These are phyloP conservation scores for Tryphoninae sp. DNA, from an alignment of 2,888 invertebrate genomes.

Conservation along the genomic window DNA sequence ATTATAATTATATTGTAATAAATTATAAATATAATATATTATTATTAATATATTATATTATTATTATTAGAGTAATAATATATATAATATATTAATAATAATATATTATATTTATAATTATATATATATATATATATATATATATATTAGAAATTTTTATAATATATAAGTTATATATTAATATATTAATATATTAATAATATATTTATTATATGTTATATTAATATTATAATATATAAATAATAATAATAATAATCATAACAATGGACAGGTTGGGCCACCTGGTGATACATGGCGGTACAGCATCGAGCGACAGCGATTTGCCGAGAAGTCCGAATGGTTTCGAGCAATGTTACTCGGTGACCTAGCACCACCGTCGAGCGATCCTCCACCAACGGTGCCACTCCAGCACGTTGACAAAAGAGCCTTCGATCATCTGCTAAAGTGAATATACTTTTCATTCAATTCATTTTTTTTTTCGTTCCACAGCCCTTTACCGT, in stretches of 20 bases:
- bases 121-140: too few relatives aligned
- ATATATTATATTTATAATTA: neutral
- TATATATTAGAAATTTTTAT: too few relatives aligned
- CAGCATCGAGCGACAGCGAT: conserved; percentile 86
- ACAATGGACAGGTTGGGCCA: conserved; percentile 83
- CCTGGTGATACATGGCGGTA: conserved; percentile 86
- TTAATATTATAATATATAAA: too few relatives aligned
- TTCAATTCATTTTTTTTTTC: neutral
- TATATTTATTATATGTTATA: too few relatives aligned
- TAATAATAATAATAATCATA: conserved; percentile 13
- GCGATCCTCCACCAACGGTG: conserved; percentile 80
- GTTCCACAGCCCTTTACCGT: neutral
- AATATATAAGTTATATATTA: too few relatives aligned
- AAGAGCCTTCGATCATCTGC: conserved; percentile 86
- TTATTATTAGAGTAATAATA: conserved; percentile 7
- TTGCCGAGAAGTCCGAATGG: conserved; percentile 85
- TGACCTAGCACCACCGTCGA: conserved; percentile 77
- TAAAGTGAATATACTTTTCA: conserved; percentile 80
- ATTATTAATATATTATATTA: neutral
- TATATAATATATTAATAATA: neutral
- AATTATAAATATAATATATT: neutral
- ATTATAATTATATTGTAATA: conserved; percentile 1
- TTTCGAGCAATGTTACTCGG: conserved; percentile 85
- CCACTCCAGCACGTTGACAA: conserved; percentile 85
- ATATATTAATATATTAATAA: too few relatives aligned